phyloP scores from a whole-genome alignment of 2,113 vertebrate species.

The Dasyornis broadbenti region DNA sequence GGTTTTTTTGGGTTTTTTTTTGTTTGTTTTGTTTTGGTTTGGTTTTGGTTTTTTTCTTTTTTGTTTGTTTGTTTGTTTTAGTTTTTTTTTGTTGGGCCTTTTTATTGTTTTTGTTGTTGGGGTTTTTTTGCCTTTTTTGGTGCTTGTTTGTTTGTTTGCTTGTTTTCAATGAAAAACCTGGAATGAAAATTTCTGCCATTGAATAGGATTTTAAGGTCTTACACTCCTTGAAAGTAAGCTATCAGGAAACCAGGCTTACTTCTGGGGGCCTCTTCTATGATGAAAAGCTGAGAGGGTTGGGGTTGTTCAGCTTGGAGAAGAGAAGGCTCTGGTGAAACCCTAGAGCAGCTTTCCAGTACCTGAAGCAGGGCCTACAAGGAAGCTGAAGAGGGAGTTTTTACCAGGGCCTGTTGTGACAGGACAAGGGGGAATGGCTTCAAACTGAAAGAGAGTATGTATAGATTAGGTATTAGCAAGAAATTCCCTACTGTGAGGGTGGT shows the following conservation, averaged over 20 bases:
- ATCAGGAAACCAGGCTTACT: neutral
- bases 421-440: neutral
- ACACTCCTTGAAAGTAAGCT: neutral
- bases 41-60: neutral
- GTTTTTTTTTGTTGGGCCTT: too few species aligned
- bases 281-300: neutral
- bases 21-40: neutral
- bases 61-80: neutral
- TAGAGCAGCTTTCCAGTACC: neutral
- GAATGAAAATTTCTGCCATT: neutral
- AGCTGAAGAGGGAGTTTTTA: neutral
- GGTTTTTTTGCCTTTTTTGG: neutral
- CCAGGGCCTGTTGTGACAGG: neutral
- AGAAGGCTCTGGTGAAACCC: neutral
- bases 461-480: neutral
- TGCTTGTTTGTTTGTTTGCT: neutral
- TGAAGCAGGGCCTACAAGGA: accelerated
- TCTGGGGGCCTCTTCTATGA: neutral
- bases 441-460: neutral
- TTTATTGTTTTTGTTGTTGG: too few species aligned
- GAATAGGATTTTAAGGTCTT: neutral
- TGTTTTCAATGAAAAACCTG: neutral
- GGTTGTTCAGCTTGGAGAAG: neutral
- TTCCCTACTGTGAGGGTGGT: neutral
- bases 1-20: neutral